Evolutionary conservation across 2,888 invertebrate genomes (phyloP), one percentile per base, ranked within the genome.

Genomic region (Ochlodes sylvanus): DNA sequence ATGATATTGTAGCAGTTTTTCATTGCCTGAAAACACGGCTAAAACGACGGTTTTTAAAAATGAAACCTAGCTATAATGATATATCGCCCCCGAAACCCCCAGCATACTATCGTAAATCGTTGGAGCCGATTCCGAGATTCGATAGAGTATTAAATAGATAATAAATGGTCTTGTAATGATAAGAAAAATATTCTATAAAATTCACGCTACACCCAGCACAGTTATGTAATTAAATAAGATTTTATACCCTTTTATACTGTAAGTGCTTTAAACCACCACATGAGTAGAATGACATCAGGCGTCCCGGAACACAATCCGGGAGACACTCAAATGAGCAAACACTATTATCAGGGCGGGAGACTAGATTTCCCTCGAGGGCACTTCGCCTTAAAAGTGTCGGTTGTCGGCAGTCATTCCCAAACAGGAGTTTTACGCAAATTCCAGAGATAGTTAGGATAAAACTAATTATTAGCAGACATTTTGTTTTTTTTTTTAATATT

Each of bases 271-370:
- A 66, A 58, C 34, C 41, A 17, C 54, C 60, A 68, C 56, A 62
- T 57, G 56, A 68, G 68, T 50, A 56, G 56, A 68, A 68, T 50
- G 56, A 83, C 81, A 88, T 86, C 84, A 85, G 78, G 74, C 77
- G 72, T 70, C 70, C 75, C 78, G 81, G 81, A 82, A 87, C 83
- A 87, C 86, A 89, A 89, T 85, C 85, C 84, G 75, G 75, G 72
- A 80, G 82, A 89, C 89, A 88, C 92, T 92, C 83, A 89, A 90
- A 92, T 88, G 90, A 89, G 85, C 89, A 91, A 92, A 92, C 92
- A 92, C 90, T 89, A 91, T 92, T 90, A 92, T 85, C 86, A 86
- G 83, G 80, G 76, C 76, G 88, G 87, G 88, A 82, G 84, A 81
- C 84, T 84, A 90, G 89, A 92, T 92, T 92, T 92, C 92, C 92